phyloP scores from a whole-genome alignment of 2,797 vertebrate species.

The Synanceia verrucosa region DNA sequence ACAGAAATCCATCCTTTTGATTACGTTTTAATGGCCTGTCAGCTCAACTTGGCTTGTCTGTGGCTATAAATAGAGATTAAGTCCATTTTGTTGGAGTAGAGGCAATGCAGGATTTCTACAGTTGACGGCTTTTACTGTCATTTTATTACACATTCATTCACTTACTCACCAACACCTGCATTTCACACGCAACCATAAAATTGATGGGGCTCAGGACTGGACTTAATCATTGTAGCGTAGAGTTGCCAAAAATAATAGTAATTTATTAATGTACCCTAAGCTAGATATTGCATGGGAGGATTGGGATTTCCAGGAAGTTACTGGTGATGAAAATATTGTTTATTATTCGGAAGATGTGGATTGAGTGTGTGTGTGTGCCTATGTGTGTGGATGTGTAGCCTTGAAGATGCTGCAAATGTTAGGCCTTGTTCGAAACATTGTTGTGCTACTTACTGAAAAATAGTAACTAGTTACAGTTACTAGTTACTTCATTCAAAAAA shows the following conservation, averaged over 20 bases:
- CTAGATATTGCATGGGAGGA: not conserved
- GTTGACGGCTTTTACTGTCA: not conserved
- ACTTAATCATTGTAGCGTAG: constrained; percentile 28
- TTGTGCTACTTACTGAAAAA: too few species aligned
- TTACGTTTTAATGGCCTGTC: constrained; percentile 61
- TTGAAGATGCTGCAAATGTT: not conserved
- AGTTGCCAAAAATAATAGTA: constrained; percentile 21
- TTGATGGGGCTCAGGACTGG: not conserved
- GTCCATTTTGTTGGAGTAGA: constrained; percentile 30
- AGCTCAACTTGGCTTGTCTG: constrained; percentile 18
- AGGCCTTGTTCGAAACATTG: not conserved
- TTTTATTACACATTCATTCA: constrained; percentile 10
- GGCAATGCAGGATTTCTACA: constrained; percentile 13
- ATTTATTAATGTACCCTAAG: constrained; percentile 42
- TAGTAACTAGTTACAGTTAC: too few species aligned
- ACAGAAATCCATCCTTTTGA: constrained; percentile 52
- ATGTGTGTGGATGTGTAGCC: not conserved
- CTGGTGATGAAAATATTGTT: constrained; percentile 42
- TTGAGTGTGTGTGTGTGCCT: not conserved
- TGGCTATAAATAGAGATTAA: constrained; percentile 64
- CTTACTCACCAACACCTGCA: constrained; percentile 7
- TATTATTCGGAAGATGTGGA: constrained; percentile 29
- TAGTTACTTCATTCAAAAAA: too few species aligned
- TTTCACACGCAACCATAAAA: not conserved
- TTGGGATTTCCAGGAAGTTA: constrained; percentile 25